Base-by-base conservation (phyloP, 1,140 invertebrate genomes). In the Drusus annulatus region DNA sequence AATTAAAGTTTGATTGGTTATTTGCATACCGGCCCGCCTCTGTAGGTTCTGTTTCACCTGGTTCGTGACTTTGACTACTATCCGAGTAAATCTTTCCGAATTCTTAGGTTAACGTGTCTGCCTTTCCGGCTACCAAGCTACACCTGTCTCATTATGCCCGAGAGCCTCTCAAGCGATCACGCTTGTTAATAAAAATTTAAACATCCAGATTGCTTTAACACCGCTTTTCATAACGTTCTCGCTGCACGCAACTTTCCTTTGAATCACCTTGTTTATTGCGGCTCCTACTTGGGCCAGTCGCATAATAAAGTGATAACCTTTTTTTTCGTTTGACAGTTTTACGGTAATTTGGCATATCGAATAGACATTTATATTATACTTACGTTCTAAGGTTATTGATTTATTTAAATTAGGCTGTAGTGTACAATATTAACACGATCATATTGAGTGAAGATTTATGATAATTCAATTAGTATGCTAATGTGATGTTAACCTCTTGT, bases 1-100 rank as follows among this genome's bases (percentile, higher is more conserved):
- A 74, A 81, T 81, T 81, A 56, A 78, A 78, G 68, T 81, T 81
- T 78, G 80, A 81, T 81, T 81, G 76, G 80, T 78, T 81, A 81
- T 81, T 81, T 81, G 80, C 80, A 81, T 81, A 81, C 54, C 52
- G 31, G 23, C 21, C 13, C 68, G 51, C 51, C 17, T 10, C 62
- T 36, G 69, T 68, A 25, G 36, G 28, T 25, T 45, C 0, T 36
- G 31, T 36, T 45, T 2, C 36, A 45, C 21, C 68, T 31, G 31
- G 62, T 80, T 77, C 79, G 79, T 80, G 79, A 80, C 79, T 52
- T 65, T 80, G 62, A 60, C 79, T 28, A 77, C 79, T 80, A 77
- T 80, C 74, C 21, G 73, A 81, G 75, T 81, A 60, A 81, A 81
- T 81, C 80, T 81, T 71, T 73, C 74, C 54, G 25, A 81, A 78